phyloP scores from a whole-genome alignment of 92 coral and sea anemone species.

The Porites divaricata region DNA sequence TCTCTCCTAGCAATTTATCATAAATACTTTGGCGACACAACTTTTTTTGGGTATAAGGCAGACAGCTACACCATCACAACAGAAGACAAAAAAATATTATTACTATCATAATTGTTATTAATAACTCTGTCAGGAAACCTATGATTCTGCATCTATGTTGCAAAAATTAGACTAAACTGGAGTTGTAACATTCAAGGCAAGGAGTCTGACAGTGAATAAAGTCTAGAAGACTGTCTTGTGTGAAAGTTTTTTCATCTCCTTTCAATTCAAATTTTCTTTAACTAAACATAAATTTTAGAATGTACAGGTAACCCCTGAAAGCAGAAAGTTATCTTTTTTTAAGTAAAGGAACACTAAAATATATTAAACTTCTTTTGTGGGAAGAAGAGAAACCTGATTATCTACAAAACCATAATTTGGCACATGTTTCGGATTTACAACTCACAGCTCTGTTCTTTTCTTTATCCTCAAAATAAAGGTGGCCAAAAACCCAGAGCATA shows the following conservation, averaged over 20 bases:
- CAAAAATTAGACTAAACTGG: slow-evolving; percentile 1
- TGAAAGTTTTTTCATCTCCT: not conserved
- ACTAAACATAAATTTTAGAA: no score
- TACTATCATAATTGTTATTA: not conserved
- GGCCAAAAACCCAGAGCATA: not conserved
- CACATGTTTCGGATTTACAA: not conserved
- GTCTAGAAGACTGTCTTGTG: not conserved
- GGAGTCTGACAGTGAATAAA: no score
- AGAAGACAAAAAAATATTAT: slow-evolving; percentile 2
- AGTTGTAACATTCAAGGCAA: not conserved
- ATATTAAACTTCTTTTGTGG: not conserved
- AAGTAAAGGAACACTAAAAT: not conserved
- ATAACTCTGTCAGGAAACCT: not conserved
- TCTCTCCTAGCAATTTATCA: slow-evolving; percentile 16
- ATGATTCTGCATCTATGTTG: not conserved
- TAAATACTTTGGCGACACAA: slow-evolving; percentile 50
- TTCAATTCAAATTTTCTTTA: not conserved
- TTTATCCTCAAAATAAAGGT: not conserved
- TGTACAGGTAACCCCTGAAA: no score
- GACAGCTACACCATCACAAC: not conserved
- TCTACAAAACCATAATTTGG: not conserved
- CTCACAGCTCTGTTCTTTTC: not conserved
- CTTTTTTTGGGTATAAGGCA: slow-evolving; percentile 20
- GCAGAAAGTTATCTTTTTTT: no score
- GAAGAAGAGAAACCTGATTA: not conserved